Percentiles rank a stretch among this genome's conserved stretches.
Conservation (phyloP, 2,113 vertebrate species). For the Clarias magur region DNA sequence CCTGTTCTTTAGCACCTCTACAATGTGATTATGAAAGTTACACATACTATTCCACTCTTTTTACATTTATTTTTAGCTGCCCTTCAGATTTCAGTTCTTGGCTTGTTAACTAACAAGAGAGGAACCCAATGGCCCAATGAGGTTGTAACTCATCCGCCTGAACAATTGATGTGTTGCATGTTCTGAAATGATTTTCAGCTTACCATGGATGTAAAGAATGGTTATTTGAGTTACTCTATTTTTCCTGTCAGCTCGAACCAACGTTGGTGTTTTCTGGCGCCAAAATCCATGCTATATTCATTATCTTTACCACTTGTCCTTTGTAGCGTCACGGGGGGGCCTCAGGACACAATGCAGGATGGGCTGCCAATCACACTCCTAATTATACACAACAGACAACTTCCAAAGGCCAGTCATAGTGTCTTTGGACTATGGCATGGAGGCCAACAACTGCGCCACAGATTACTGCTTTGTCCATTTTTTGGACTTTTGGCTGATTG, state of each 20-base stretch:
- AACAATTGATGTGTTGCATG: not conserved
- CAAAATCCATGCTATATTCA: too few relatives aligned
- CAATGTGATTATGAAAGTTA: not conserved
- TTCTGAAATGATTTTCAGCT: not conserved
- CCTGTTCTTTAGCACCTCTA: not conserved
- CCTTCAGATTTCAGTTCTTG: not conserved
- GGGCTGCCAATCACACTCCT: too few relatives aligned
- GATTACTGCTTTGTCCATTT: too few relatives aligned
- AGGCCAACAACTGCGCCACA: too few relatives aligned
- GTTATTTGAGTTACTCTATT: not conserved
- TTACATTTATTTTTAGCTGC: not conserved
- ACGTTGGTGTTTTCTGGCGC: not conserved
- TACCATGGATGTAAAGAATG: not conserved
- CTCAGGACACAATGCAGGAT: too few relatives aligned
- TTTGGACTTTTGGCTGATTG: not conserved
- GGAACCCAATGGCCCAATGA: not conserved
- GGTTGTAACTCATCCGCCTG: not conserved
- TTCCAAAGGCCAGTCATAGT: too few relatives aligned
- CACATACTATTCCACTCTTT: not conserved
- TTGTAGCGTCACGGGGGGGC: too few relatives aligned
- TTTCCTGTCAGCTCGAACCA: not conserved
- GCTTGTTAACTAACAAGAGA: not conserved
- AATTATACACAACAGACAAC: too few relatives aligned
- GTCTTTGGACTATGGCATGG: too few relatives aligned
- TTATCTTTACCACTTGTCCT: too few relatives aligned